phyloP scores from a whole-genome alignment of 2,888 invertebrate species.

The Entomobrya proxima region DNA sequence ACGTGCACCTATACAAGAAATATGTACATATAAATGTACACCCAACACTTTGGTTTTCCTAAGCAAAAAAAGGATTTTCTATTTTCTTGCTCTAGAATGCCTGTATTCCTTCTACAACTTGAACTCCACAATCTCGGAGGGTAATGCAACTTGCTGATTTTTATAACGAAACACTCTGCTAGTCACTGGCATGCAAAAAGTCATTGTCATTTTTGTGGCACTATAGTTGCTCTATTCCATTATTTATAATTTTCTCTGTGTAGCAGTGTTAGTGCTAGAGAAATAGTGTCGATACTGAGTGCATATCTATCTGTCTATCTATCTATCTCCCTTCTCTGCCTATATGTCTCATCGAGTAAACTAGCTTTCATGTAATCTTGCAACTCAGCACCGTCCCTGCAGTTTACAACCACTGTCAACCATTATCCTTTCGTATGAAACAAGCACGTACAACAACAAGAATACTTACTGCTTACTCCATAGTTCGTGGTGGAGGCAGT shows the following conservation, averaged over 20 bases:
- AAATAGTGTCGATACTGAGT: no score
- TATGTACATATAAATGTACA: no score
- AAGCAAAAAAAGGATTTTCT: no score
- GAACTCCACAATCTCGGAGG: neutral
- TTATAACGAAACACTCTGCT: neutral
- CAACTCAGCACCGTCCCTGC: slow-evolving; percentile 41
- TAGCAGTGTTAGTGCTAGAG: no score
- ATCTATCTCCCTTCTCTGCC: neutral
- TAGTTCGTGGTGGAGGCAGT: neutral
- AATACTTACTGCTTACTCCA: slow-evolving; percentile 14
- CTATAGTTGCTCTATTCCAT: no score
- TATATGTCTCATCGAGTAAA: slow-evolving; percentile 36
- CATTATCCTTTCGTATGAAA: slow-evolving; percentile 47
- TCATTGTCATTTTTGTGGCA: neutral
- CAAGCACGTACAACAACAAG: slow-evolving; percentile 44
- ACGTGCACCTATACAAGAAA: no score
- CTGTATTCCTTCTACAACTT: neutral
- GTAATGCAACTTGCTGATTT: slow-evolving; percentile 10
- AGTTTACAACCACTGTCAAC: slow-evolving; percentile 56
- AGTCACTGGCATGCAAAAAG: neutral
- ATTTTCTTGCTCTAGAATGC: no score
- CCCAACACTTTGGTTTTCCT: no score
- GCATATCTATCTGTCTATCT: no score
- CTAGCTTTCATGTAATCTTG: slow-evolving; percentile 35
- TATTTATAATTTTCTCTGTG: no score